Percentiles rank a stretch among this genome's conserved stretches.
Evolutionary conservation across 2,888 invertebrate genomes (phyloP).

Genomic region (Syritta pipiens): DNA sequence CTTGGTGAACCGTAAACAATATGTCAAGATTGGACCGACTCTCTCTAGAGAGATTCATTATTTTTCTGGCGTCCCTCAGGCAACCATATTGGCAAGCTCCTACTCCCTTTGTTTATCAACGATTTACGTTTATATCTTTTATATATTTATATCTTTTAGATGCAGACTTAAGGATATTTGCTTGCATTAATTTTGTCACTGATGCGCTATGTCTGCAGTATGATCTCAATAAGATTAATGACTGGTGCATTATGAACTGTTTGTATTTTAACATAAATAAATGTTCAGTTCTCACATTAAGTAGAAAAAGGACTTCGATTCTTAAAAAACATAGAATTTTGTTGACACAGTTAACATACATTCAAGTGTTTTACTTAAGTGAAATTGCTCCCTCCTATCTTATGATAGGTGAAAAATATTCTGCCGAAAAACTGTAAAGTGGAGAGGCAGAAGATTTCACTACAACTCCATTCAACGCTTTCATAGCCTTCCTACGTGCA

Average conservation of each 20-base stretch:
- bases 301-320: too few species aligned
- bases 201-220: not conserved
- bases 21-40: not conserved
- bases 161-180: not conserved
- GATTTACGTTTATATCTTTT: not conserved
- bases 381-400: too few species aligned
- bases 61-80: conserved; percentile 1
- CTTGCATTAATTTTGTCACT: not conserved
- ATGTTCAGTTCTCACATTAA: not conserved
- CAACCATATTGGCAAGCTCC: not conserved
- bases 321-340: too few species aligned
- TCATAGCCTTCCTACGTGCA: too few species aligned
- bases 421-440: too few species aligned
- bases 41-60: not conserved
- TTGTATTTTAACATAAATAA: not conserved
- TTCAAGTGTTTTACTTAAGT: too few species aligned
- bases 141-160: not conserved
- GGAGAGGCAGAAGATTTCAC: too few species aligned
- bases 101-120: not conserved
- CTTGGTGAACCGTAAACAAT: not conserved
- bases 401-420: too few species aligned
- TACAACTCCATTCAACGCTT: too few species aligned
- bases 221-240: not conserved
- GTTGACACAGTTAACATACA: too few species aligned
- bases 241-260: not conserved